phyloP scores from a whole-genome alignment of 2,113 vertebrate species.

The Dermatemys mawii region DNA sequence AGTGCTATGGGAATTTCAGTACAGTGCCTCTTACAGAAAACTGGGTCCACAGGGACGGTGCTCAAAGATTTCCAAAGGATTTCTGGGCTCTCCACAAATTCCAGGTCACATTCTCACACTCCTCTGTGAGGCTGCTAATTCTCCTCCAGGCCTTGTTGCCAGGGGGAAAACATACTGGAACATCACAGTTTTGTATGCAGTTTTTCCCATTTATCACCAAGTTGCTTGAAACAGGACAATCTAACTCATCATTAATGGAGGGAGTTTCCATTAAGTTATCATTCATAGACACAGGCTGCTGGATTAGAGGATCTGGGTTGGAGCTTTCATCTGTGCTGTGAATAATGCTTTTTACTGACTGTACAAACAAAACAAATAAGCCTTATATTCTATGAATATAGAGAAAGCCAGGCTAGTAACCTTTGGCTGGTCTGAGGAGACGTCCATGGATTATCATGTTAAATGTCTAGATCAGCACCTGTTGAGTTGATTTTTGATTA shows the following conservation, averaged over 20 bases:
- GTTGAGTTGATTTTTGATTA: background rate
- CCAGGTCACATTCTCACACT: background rate
- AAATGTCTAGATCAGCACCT: background rate
- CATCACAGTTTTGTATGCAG: background rate
- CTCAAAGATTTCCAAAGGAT: background rate
- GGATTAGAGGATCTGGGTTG: background rate
- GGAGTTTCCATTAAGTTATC: background rate
- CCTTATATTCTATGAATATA: background rate
- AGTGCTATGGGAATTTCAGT: background rate
- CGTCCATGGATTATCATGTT: background rate
- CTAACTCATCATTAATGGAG: fast-evolving
- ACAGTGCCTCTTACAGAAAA: background rate
- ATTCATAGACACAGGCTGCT: background rate
- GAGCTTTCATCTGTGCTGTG: background rate
- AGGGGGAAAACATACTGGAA: background rate
- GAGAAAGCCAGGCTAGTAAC: background rate
- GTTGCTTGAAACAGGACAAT: background rate
- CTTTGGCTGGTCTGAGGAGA: background rate
- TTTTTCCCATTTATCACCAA: background rate
- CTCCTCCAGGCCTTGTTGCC: background rate
- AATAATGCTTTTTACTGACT: background rate
- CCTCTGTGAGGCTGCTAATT: background rate
- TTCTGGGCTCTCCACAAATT: fast-evolving
- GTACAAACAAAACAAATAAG: background rate
- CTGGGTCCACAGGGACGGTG: background rate